These are phyloP conservation scores for Serranus cabrilla DNA, from an alignment of 2,797 vertebrate genomes.

Conservation along the genomic window DNA sequence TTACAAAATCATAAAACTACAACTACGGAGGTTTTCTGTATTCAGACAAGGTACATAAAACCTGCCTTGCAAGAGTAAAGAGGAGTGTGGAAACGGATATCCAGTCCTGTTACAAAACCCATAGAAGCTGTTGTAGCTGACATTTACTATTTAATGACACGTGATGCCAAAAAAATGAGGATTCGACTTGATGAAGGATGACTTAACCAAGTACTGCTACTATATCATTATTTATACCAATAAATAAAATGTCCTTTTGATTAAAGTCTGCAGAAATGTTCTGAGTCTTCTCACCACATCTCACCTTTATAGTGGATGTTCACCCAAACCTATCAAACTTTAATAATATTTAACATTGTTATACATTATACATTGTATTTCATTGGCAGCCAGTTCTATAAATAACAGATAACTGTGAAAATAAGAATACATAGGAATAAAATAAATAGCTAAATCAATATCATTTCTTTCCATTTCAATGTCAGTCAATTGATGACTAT, in stretches of 20 bases:
- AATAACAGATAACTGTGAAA: too few relatives aligned
- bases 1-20: slow-evolving; percentile 53
- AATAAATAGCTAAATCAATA: too few relatives aligned
- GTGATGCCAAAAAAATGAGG: not conserved
- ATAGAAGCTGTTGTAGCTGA: not conserved
- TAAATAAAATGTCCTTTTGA: not conserved
- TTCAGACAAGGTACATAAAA: slow-evolving; percentile 24
- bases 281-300: not conserved
- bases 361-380: too few relatives aligned
- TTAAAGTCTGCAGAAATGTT: not conserved
- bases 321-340: too few relatives aligned
- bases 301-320: not conserved
- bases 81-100: not conserved
- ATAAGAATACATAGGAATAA: too few relatives aligned
- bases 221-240: not conserved
- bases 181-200: not conserved
- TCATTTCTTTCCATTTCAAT: too few relatives aligned
- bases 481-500: too few relatives aligned
- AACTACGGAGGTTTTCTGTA: slow-evolving; percentile 14
- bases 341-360: too few relatives aligned
- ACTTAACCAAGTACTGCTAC: not conserved
- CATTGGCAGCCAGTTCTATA: too few relatives aligned
- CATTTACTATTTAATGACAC: slow-evolving; percentile 1
- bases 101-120: not conserved
- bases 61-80: not conserved